A percentile compares a stretch with the other conserved stretches of the same genome.
These are phyloP conservation scores for Urocyon cinereoargenteus DNA, from an alignment of 2,797 vertebrate genomes.

Conservation along the genomic window DNA sequence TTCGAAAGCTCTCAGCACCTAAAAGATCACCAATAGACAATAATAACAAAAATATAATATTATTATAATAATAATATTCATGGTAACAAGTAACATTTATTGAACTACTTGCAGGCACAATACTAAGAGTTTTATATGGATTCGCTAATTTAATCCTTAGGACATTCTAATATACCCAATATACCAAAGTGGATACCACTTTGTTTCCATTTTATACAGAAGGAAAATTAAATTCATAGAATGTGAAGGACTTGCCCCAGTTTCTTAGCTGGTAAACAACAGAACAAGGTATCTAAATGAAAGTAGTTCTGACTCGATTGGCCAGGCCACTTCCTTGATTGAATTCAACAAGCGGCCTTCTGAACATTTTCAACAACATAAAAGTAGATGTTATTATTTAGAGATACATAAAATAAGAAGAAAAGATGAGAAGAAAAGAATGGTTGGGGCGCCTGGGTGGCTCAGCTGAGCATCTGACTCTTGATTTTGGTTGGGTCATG, in stretches of 20 bases:
- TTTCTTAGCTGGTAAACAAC: background rate
- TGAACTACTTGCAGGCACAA: background rate
- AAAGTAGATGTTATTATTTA: background rate
- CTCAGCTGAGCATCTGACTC: background rate
- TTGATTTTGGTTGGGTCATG: background rate
- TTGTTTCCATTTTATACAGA: background rate
- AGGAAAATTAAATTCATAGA: background rate
- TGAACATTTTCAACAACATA: background rate
- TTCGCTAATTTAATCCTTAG: conserved; percentile 20
- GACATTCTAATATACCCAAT: background rate
- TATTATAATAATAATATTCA: background rate
- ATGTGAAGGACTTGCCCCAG: background rate
- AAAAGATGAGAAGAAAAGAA: background rate
- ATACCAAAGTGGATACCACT: background rate
- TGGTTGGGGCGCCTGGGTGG: background rate
- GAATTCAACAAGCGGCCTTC: background rate
- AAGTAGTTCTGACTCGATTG: background rate
- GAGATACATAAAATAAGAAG: background rate
- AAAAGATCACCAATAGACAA: background rate
- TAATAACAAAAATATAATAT: background rate
- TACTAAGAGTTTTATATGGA: background rate
- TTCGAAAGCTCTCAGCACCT: conserved; percentile 15
- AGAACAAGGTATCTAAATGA: conserved; percentile 3
- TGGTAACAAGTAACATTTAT: background rate
- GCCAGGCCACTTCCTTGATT: background rate